These are phyloP conservation scores for Malachius bipustulatus DNA, from an alignment of 2,888 invertebrate genomes.

Conservation along the genomic window DNA sequence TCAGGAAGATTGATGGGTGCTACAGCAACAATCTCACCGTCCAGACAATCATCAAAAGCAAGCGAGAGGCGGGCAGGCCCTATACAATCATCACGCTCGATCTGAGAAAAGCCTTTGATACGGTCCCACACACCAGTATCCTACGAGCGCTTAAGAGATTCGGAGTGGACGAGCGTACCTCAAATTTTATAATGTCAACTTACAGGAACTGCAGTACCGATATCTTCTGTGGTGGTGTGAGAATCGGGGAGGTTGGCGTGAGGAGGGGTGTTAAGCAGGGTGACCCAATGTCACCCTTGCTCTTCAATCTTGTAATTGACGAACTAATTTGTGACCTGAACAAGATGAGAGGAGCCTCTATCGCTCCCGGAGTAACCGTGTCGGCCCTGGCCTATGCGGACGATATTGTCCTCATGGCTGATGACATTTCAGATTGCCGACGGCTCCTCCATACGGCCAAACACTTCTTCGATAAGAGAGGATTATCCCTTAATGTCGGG, in stretches of 20 bases:
- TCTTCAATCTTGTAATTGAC: conserved; percentile 5
- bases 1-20: conserved; percentile 14
- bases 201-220: conserved; percentile 7
- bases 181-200: conserved; percentile 11
- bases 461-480: too few relatives aligned
- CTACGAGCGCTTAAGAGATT: conserved; percentile 12
- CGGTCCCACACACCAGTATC: conserved; percentile 15
- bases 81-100: conserved; percentile 15
- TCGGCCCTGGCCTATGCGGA: background rate
- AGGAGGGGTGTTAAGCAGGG: conserved; percentile 5
- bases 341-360: too few relatives aligned
- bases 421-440: too few relatives aligned
- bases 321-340: too few relatives aligned
- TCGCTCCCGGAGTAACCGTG: too few relatives aligned
- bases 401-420: too few relatives aligned
- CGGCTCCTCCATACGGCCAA: too few relatives aligned
- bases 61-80: conserved; percentile 7
- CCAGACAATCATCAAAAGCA: conserved; percentile 11
- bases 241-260: background rate
- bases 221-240: conserved; percentile 9
- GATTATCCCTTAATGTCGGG: too few relatives aligned
- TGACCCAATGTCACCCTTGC: conserved; percentile 2
- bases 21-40: conserved; percentile 15
- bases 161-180: conserved; percentile 6
- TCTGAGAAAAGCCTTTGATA: too few relatives aligned